phyloP scores from a whole-genome alignment of 1,140 invertebrate genomes.

The Drosophila repletoides region DNA sequence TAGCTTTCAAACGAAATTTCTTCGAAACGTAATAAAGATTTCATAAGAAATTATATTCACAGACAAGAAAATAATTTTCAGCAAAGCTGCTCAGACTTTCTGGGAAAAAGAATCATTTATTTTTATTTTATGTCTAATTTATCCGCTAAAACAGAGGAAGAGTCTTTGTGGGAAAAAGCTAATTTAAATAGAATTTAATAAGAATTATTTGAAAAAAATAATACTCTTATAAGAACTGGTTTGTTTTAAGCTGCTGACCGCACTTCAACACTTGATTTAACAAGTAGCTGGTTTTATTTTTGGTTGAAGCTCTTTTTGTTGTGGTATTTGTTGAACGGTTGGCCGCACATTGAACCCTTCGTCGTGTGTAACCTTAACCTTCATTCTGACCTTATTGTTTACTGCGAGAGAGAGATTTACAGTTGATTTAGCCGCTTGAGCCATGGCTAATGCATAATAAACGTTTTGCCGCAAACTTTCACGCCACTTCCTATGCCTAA shows the following conservation, averaged over 20 bases:
- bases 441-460: conserved; percentile 76
- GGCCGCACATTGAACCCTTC: conserved; percentile 28
- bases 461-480: conserved; percentile 68
- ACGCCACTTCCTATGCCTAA: conserved; percentile 21
- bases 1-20: too few relatives aligned
- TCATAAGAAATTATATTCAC: too few relatives aligned
- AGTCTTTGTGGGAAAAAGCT: too few relatives aligned
- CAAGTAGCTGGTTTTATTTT: conserved; percentile 11
- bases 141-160: too few relatives aligned
- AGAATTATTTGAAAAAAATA: too few relatives aligned
- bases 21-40: background rate
- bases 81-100: too few relatives aligned
- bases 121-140: too few relatives aligned
- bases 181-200: background rate
- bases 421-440: conserved; percentile 78
- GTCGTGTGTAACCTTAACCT: conserved; percentile 10
- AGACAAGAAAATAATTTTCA: too few relatives aligned
- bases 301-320: conserved; percentile 9
- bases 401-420: conserved; percentile 52
- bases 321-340: too few relatives aligned
- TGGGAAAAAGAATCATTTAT: too few relatives aligned
- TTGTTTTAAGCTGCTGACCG: background rate
- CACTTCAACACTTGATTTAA: conserved; percentile 32
- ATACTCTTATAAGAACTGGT: background rate
- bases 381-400: conserved; percentile 45